A percentile compares a stretch with the other conserved stretches of the same genome.
Conservation (phyloP, 2,888 invertebrate genomes). For the Trissoscelio sp. region DNA sequence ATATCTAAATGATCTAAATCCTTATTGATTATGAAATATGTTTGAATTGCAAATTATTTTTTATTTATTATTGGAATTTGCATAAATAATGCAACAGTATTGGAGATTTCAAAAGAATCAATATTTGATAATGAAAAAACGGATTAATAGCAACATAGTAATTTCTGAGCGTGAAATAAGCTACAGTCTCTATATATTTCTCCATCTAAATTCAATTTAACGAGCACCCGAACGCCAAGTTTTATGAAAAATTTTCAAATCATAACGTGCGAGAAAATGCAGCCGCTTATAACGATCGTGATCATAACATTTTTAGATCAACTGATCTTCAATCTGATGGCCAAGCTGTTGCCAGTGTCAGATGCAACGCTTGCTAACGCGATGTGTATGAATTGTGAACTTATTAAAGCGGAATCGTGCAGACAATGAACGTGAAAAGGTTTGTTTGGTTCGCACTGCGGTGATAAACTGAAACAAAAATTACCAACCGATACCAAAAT, state of each 20-base stretch:
- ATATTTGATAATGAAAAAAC: no score
- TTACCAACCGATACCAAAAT: neutral
- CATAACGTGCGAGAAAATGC: conserved; percentile 8
- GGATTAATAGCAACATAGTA: no score
- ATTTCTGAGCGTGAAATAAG: no score
- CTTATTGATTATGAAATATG: no score
- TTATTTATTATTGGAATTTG: no score
- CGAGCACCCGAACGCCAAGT: conserved; percentile 31
- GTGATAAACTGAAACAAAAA: neutral
- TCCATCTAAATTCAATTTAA: conserved; percentile 29
- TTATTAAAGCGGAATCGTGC: conserved; percentile 11
- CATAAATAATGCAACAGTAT: no score
- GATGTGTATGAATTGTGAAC: conserved; percentile 12
- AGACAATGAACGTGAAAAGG: neutral
- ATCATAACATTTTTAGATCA: conserved; percentile 20
- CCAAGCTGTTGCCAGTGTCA: conserved; percentile 16
- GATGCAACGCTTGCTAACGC: neutral
- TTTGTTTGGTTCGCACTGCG: neutral
- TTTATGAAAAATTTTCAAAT: conserved; percentile 36
- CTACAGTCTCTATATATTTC: neutral
- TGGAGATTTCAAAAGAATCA: no score
- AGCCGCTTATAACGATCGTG: conserved; percentile 19
- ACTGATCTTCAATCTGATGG: conserved; percentile 13
- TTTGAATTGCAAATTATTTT: no score
- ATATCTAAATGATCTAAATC: no score